Conservation (phyloP, 1,140 invertebrate species). For the Trachymyrmex cornetzi region DNA sequence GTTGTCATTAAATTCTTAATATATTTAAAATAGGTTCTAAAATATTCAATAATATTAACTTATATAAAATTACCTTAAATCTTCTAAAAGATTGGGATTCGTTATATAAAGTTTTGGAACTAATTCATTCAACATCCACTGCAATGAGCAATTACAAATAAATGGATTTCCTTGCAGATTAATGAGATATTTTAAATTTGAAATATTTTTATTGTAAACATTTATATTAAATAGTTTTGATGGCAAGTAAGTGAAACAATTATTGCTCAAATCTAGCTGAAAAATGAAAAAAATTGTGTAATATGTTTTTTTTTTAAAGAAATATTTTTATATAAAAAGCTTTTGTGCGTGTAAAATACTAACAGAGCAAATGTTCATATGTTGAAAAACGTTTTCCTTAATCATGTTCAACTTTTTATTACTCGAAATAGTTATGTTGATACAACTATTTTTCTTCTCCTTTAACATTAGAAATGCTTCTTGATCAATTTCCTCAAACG, state of each 20-base stretch:
- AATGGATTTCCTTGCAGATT: conserved; percentile 84
- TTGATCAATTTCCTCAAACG: conserved; percentile 73
- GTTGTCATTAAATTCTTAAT: neutral
- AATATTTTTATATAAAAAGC: conserved; percentile 28
- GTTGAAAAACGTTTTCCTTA: conserved; percentile 70
- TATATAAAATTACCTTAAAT: conserved; percentile 79
- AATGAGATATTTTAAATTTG: conserved; percentile 66
- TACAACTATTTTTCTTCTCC: conserved; percentile 70
- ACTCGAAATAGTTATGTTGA: conserved; percentile 77
- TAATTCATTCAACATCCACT: conserved; percentile 82
- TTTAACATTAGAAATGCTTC: conserved; percentile 75
- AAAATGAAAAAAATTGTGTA: conserved; percentile 52
- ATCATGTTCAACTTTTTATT: conserved; percentile 74
- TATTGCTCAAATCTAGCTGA: conserved; percentile 82
- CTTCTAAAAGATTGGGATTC: conserved; percentile 70
- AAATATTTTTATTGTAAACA: conserved; percentile 52
- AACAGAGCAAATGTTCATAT: conserved; percentile 80
- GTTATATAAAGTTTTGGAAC: conserved; percentile 77
- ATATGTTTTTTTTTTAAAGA: conserved; percentile 28
- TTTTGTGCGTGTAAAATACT: conserved; percentile 65
- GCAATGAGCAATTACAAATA: conserved; percentile 80
- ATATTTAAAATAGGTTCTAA: conserved; percentile 3
- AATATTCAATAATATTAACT: conserved; percentile 33
- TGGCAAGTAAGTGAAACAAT: conserved; percentile 76
- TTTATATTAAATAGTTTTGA: conserved; percentile 65